phyloP scores from a whole-genome alignment of 2,888 invertebrate species.

The Scrobipalpa atriplicella region DNA sequence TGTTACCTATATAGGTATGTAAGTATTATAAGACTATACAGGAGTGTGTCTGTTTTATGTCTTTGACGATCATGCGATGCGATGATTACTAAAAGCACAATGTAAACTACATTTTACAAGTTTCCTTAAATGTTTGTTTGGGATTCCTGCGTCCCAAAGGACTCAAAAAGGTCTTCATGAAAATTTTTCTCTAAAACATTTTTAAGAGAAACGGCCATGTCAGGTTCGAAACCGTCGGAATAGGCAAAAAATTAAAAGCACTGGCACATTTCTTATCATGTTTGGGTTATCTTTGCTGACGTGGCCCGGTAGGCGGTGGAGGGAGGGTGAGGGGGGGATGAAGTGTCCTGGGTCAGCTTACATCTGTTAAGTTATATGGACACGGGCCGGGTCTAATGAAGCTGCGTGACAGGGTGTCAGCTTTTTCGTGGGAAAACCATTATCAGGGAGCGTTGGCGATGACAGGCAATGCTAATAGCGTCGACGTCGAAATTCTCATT shows the following conservation, averaged over 20 bases:
- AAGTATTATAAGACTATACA: too few relatives aligned
- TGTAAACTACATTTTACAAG: neutral
- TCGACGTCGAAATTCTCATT: constrained; percentile 40
- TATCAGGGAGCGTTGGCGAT: constrained; percentile 40
- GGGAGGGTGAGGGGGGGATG: neutral
- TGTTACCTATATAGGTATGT: too few relatives aligned
- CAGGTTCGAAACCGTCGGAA: neutral
- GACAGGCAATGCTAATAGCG: constrained; percentile 50
- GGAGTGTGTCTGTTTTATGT: too few relatives aligned
- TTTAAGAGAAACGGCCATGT: constrained; percentile 1
- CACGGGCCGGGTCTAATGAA: constrained; percentile 47
- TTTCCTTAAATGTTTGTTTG: neutral
- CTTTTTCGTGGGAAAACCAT: constrained; percentile 42
- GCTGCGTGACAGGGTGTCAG: constrained; percentile 48
- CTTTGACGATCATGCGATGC: too few relatives aligned
- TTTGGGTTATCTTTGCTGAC: constrained; percentile 20
- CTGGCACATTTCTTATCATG: constrained; percentile 11
- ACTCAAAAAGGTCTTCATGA: neutral
- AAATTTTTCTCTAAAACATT: neutral
- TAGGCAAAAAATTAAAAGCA: neutral
- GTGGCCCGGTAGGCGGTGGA: neutral
- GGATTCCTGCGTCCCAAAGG: neutral
- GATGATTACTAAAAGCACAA: too few relatives aligned
- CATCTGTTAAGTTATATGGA: constrained; percentile 35
- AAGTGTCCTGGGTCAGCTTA: constrained; percentile 31